Conservation (phyloP, 1,140 invertebrate species). For the Papilio glaucus region DNA sequence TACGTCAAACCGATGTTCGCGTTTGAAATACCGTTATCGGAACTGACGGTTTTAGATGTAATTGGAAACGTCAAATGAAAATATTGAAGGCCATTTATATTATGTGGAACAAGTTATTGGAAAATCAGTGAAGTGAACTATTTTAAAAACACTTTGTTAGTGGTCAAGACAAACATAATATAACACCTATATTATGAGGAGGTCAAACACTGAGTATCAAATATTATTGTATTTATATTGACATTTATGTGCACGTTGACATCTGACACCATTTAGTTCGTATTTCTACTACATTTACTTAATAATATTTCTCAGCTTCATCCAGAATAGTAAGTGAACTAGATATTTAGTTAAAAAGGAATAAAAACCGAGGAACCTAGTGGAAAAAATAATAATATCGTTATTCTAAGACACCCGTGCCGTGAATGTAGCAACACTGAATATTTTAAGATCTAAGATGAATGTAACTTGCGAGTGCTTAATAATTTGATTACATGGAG, state of each 20-base stretch:
- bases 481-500: conserved; percentile 30
- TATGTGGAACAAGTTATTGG: too few relatives aligned
- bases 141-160: too few relatives aligned
- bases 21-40: neutral
- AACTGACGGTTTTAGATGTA: neutral
- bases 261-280: too few relatives aligned
- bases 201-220: too few relatives aligned
- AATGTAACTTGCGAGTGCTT: conserved; percentile 32
- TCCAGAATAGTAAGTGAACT: neutral
- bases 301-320: neutral
- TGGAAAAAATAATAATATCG: neutral
- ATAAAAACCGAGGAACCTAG: neutral
- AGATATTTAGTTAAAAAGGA: neutral
- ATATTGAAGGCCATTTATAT: too few relatives aligned
- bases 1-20: neutral
- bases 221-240: too few relatives aligned
- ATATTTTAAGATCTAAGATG: conserved; percentile 34
- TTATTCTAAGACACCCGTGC: neutral
- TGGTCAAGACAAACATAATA: too few relatives aligned
- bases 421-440: conserved; percentile 6
- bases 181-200: too few relatives aligned
- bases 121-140: too few relatives aligned
- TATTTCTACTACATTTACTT: too few relatives aligned
- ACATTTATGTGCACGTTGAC: too few relatives aligned
- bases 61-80: neutral